phyloP scores from a whole-genome alignment of 2,888 invertebrate species.

The Petrophora chlorosata region DNA sequence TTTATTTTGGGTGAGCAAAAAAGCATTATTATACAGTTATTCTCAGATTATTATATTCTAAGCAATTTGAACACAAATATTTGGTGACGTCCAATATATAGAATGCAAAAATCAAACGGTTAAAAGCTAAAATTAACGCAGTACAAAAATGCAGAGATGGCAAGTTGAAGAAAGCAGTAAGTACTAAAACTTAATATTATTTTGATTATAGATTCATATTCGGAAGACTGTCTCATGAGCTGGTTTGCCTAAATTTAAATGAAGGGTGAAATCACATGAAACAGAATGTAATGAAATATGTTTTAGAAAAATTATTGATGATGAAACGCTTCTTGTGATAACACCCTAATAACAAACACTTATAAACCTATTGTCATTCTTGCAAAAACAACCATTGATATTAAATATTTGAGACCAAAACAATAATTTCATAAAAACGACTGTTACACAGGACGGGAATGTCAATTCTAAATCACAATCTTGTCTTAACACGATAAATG shows the following conservation, averaged over 20 bases:
- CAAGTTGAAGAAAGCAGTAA: constrained; percentile 17
- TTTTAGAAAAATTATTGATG: too few relatives aligned
- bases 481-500: constrained; percentile 16
- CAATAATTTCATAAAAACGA: constrained; percentile 52
- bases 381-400: constrained; percentile 56
- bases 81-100: constrained; percentile 16
- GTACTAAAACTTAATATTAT: neutral
- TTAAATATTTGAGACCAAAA: constrained; percentile 66
- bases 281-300: too few relatives aligned
- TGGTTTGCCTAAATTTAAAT: constrained; percentile 9
- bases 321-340: neutral
- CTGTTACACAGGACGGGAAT: constrained; percentile 63
- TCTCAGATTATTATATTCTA: too few relatives aligned
- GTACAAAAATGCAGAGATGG: constrained; percentile 14
- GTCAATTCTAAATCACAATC: constrained; percentile 66
- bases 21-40: too few relatives aligned
- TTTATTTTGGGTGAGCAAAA: too few relatives aligned
- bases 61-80: constrained; percentile 24
- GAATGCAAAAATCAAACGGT: neutral
- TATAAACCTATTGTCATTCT: constrained; percentile 60
- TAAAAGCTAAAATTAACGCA: neutral
- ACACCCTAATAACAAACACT: constrained; percentile 13
- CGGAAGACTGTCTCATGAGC: constrained; percentile 27
- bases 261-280: constrained; percentile 1
- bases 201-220: constrained; percentile 6